phyloP scores from a whole-genome alignment of 2,888 invertebrate species.

The Sinelater perroti region DNA sequence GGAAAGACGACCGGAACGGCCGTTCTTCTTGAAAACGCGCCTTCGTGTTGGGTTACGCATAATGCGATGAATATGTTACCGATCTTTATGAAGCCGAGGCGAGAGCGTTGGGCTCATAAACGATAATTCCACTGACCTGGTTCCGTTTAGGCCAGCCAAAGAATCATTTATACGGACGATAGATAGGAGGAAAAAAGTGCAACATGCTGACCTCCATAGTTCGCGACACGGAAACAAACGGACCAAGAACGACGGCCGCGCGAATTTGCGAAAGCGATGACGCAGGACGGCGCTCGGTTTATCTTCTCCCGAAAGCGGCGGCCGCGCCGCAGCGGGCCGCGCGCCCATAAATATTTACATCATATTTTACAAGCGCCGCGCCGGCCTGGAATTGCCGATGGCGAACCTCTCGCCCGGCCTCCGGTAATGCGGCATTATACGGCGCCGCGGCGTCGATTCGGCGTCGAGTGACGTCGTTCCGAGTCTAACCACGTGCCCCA shows the following conservation, averaged over 20 bases:
- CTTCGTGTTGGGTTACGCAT: no score
- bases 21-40: no score
- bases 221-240: conserved; percentile 23
- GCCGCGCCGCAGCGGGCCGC: conserved; percentile 32
- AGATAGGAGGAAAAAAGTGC: conserved; percentile 21
- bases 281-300: conserved; percentile 19
- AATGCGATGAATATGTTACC: conserved; percentile 7
- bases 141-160: conserved; percentile 37
- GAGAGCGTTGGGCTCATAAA: conserved; percentile 23
- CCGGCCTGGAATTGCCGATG: conserved; percentile 48
- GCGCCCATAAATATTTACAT: conserved; percentile 50
- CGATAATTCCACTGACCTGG: conserved; percentile 40
- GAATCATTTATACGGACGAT: conserved; percentile 37
- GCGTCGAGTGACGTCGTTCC: conserved; percentile 73
- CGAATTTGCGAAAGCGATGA: conserved; percentile 7
- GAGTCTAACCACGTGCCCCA: conserved; percentile 78
- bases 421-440: conserved; percentile 57
- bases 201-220: conserved; percentile 41
- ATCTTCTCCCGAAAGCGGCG: conserved; percentile 21
- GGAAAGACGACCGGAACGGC: no score
- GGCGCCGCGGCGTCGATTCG: conserved; percentile 61
- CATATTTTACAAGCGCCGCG: conserved; percentile 51
- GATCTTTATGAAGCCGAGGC: neutral
- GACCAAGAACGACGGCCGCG: conserved; percentile 4
- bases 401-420: conserved; percentile 51